Evolutionary conservation across 2,797 vertebrate species (phyloP).

Genomic region (Catamblyrhynchus diadema): DNA sequence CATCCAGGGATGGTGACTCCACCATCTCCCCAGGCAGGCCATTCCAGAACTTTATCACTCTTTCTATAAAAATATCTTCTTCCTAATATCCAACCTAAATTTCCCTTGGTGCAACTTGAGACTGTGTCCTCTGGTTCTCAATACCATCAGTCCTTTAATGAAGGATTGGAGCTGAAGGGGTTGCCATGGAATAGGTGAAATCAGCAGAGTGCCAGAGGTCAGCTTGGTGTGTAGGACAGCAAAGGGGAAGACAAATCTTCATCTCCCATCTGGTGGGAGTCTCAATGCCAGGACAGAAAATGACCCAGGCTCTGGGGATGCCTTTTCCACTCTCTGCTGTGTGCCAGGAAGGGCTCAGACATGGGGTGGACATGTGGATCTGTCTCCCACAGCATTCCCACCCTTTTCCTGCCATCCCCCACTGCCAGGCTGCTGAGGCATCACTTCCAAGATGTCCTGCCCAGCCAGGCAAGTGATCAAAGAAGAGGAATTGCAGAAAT

Average conservation of each 20-base stretch:
- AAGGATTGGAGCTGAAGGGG: background rate
- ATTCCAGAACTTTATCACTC: background rate
- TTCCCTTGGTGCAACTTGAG: background rate
- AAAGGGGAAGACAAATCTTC: background rate
- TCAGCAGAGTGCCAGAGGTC: background rate
- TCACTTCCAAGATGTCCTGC: background rate
- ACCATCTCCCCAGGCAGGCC: background rate
- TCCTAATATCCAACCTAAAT: background rate
- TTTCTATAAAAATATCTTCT: background rate
- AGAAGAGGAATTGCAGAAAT: background rate
- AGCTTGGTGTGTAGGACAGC: background rate
- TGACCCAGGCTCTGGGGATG: background rate
- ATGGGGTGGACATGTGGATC: rapidly evolving
- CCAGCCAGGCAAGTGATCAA: background rate
- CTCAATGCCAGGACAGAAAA: rapidly evolving
- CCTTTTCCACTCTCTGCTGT: background rate
- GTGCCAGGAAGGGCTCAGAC: background rate
- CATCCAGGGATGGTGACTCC: background rate
- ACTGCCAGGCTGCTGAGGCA: background rate
- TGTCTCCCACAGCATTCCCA: too few relatives aligned
- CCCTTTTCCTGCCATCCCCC: background rate
- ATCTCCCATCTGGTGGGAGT: background rate
- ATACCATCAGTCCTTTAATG: background rate
- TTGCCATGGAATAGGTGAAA: background rate
- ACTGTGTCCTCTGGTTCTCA: background rate